Evolutionary conservation across 1,140 invertebrate genomes (phyloP), one percentile per base, ranked within the genome.

Genomic region (Charaxes varanes): DNA sequence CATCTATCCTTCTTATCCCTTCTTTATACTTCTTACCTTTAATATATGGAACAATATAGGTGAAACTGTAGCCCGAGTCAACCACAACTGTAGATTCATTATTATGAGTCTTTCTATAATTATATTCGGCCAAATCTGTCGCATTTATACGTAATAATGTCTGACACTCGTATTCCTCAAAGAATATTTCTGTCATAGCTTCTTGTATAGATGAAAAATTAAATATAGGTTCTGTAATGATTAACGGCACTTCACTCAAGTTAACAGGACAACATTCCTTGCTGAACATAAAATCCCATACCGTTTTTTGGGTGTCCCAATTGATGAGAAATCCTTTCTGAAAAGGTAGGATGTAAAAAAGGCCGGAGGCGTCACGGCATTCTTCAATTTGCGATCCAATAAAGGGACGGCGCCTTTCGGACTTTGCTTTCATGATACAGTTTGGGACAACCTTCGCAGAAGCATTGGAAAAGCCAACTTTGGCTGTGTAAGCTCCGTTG

Each of bases 401-500:
- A 72, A 99, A 99, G 1, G 95, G 91, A 40, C 97, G 87, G 1
- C 97, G 89, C 33, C 95, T 84, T 73, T 99, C 97, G 57, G 93
- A 97, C 82, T 99, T 99, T 0, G 96, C 96, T 88, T 99, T 99
- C 88, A 97, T 97, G 17, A 99, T 95, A 61, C 95, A 97, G 79
- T 99, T 99, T 2, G 96, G 96, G 53, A 99, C 89, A 7, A 95
- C 62, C 68, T 93, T 92, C 1, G 93, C 90, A 42, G 90, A 85
- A 28, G 84, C 82, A 15, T 85, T 89, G 3, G 91, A 88, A 62
- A 90, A 89, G 8, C 94, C 95, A 55, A 90, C 90, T 90, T 98
- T 98, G 2, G 91, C 90, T 0, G 88, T 90, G 58, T 91, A 91
- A 1, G 90, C 95, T 19, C 96, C 96, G 86, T 96, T 97, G 65